Conservation (phyloP, 2,113 vertebrate genomes). For the Dendrocopos noguchii region DNA sequence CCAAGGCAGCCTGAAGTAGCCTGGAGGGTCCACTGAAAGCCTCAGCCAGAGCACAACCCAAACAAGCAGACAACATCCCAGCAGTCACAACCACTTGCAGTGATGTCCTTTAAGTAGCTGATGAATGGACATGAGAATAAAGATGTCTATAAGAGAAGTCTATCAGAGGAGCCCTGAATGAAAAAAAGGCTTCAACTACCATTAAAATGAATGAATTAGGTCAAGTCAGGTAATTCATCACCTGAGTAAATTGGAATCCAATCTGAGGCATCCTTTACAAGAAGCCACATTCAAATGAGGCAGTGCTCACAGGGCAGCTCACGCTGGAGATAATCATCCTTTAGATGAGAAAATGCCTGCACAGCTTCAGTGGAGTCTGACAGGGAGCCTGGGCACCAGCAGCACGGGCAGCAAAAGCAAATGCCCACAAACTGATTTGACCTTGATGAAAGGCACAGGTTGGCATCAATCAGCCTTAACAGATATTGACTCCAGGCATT, state of each 20-base stretch:
- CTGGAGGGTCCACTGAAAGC: not conserved
- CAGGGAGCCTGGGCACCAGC: not conserved
- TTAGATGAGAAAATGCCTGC: slow-evolving; percentile 37
- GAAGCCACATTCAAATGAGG: slow-evolving; percentile 10
- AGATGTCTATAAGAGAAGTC: slow-evolving; percentile 24
- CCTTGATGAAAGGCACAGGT: slow-evolving; percentile 60
- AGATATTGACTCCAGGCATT: slow-evolving; percentile 60
- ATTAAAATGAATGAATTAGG: slow-evolving; percentile 62
- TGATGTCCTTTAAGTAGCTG: slow-evolving; percentile 18
- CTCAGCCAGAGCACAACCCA: not conserved
- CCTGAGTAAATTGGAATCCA: slow-evolving; percentile 42
- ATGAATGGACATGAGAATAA: slow-evolving; percentile 42
- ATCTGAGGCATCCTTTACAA: not conserved
- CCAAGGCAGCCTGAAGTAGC: not conserved
- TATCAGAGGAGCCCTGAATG: not conserved
- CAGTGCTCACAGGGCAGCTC: not conserved
- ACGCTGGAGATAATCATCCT: slow-evolving; percentile 2
- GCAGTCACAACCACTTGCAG: slow-evolving; percentile 3
- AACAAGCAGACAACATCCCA: not conserved
- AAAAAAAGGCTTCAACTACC: slow-evolving; percentile 55
- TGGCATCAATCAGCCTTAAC: slow-evolving; percentile 68
- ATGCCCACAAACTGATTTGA: slow-evolving; percentile 66
- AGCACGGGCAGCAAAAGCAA: slow-evolving; percentile 50
- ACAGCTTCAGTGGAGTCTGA: slow-evolving; percentile 9
- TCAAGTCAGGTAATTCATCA: slow-evolving; percentile 49